Base-by-base conservation (phyloP, 1,140 invertebrate genomes). In the Achatina immaculata region DNA sequence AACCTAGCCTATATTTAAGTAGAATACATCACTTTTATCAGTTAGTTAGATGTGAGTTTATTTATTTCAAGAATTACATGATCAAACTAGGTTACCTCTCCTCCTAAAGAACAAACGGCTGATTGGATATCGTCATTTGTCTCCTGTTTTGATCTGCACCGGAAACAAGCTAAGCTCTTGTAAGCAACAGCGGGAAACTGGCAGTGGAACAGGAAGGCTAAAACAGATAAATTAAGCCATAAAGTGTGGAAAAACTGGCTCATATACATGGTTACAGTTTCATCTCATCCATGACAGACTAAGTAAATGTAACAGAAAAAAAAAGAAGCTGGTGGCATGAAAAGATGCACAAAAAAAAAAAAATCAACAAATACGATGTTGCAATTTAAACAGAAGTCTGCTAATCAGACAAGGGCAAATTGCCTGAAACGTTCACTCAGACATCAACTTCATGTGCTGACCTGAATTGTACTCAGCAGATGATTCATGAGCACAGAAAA, bases 161-260 rank as follows among this genome's bases (percentile, higher is more conserved):
- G 83, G 75, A 86, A 87, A 66, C 87, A 88, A 24, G 48, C 42
- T 24, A 88, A 65, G 21, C 81, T 71, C 77, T 87, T 86, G 82
- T 84, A 87, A 62, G 84, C 85, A 38, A 87, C 82, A 45, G 85
- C 85, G 38, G 87, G 87, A 72, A 88, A 88, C 69, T 87, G 87
- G 62, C 87, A 88, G 78, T 87, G 83, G 68, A 84, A 80, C 48
- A 88, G 80, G 78, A 86, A 88, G 2, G 76, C 81, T 16, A 81
- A 3, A 21, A 43, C 9, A 45, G 31, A 48, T n/a, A 77, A 16
- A 43, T 31, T 24, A 14, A 43, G n/a, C 21, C 16, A 40, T 43
- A 40, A 16, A 36, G 11, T 7, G 36, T 36, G 6, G 36, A 40
- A 40, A 14, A 40, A 71, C 21, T 71, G 21, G 45, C 45, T n/a